These are phyloP conservation scores for Smittia sp. DNA, from an alignment of 2,888 invertebrate genomes.

Conservation along the genomic window DNA sequence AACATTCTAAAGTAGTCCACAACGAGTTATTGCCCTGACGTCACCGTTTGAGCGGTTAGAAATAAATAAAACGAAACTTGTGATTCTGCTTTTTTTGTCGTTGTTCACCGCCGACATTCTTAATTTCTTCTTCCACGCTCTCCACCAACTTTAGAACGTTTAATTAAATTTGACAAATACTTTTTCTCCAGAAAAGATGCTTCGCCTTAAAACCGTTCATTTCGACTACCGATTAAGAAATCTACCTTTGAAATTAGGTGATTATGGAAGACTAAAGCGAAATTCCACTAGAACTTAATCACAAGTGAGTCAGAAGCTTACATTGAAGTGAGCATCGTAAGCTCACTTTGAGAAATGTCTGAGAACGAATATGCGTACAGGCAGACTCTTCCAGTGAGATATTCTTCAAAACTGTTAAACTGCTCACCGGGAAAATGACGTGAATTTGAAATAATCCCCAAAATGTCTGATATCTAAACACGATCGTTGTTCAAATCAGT, in stretches of 20 bases:
- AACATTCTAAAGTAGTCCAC: neutral
- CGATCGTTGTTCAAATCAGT: neutral
- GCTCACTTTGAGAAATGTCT: no score
- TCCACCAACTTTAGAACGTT: no score
- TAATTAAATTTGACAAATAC: slow-evolving; percentile 37
- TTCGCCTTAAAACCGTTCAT: neutral
- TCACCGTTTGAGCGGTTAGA: neutral
- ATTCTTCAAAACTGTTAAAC: no score
- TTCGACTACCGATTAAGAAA: no score
- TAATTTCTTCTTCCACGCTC: neutral
- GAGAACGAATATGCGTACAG: no score
- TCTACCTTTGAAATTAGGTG: no score
- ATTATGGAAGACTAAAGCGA: no score
- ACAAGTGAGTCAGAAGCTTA: neutral
- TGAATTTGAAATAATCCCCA: neutral
- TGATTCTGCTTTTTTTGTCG: neutral
- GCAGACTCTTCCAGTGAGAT: no score
- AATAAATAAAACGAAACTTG: neutral
- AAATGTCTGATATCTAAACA: neutral
- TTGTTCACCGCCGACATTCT: slow-evolving; percentile 7
- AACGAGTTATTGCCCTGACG: slow-evolving; percentile 7
- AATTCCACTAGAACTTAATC: no score
- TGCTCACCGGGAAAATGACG: no score
- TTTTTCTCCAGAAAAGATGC: neutral
- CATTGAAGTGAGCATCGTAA: no score